Percentiles rank a stretch among this genome's conserved stretches.
phyloP scores from a whole-genome alignment of 1,140 invertebrate genomes.

The Brachionus rotundiformis region DNA sequence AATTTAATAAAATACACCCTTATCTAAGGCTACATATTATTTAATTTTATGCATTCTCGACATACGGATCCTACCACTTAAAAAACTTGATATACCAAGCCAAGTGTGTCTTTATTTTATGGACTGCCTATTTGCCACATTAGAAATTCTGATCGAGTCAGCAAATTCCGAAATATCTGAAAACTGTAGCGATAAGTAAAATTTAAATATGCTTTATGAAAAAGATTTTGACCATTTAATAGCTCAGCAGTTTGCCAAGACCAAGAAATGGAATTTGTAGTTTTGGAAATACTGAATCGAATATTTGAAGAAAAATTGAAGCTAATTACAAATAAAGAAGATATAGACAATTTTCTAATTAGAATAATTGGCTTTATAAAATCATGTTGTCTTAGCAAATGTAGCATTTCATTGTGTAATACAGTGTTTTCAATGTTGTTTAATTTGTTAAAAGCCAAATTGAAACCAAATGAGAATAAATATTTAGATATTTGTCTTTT shows the following conservation, averaged over 20 bases:
- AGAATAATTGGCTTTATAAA: slow-evolving; percentile 7
- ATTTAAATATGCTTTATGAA: background rate
- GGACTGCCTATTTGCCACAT: slow-evolving; percentile 18
- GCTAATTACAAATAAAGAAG: background rate
- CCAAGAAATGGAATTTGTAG: slow-evolving; percentile 32
- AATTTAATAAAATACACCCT: too few species aligned
- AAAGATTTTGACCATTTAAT: background rate
- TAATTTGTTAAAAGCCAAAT: slow-evolving; percentile 34
- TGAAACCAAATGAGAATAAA: background rate
- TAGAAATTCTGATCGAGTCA: background rate
- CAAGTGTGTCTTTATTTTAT: slow-evolving; percentile 28
- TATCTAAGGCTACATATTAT: slow-evolving; percentile 20
- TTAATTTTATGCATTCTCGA: background rate
- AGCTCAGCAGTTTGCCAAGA: background rate
- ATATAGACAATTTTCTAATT: slow-evolving; percentile 33
- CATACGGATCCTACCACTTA: slow-evolving; percentile 26
- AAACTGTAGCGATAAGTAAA: background rate
- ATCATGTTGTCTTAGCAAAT: background rate
- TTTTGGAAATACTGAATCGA: background rate
- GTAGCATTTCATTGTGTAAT: background rate
- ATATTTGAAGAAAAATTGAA: slow-evolving; percentile 7
- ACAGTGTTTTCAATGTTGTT: slow-evolving; percentile 17
- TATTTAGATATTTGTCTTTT: slow-evolving; percentile 45
- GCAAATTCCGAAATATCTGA: background rate
- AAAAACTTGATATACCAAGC: slow-evolving; percentile 35